A percentile compares a stretch with the other conserved stretches of the same genome.
These are phyloP conservation scores for Acholoe squamosa DNA, from an alignment of 2,888 invertebrate species.

Conservation along the genomic window DNA sequence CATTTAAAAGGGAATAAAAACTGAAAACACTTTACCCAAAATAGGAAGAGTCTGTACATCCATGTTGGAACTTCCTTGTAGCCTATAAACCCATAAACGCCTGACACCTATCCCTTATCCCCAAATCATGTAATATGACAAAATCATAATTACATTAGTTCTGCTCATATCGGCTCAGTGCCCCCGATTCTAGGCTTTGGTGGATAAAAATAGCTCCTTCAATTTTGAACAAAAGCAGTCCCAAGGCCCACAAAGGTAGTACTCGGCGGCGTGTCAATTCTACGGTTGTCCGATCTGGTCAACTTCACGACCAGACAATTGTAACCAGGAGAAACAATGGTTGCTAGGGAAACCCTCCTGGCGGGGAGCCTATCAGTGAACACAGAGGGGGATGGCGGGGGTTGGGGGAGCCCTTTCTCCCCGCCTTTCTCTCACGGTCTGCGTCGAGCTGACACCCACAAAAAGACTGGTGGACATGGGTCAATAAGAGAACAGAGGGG, in stretches of 20 bases:
- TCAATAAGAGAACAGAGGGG: neutral
- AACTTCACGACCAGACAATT: neutral
- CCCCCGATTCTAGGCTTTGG: neutral
- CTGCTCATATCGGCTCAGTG: constrained; percentile 1
- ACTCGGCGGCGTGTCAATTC: neutral
- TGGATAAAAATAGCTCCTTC: neutral
- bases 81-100: too few species aligned
- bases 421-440: neutral
- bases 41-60: too few species aligned
- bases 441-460: neutral
- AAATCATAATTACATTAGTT: neutral
- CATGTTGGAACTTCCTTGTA: too few species aligned
- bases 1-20: too few species aligned
- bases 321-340: constrained; percentile 45
- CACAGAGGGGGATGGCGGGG: constrained; percentile 12
- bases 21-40: too few species aligned
- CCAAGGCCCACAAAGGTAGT: neutral
- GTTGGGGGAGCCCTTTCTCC: neutral
- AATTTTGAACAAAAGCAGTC: too few species aligned
- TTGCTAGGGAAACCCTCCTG: neutral
- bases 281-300: neutral
- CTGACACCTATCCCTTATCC: too few species aligned
- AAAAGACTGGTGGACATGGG: neutral
- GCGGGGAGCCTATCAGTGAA: constrained; percentile 12
- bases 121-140: neutral